Conservation (phyloP, 2,888 invertebrate genomes). For the Cryptosula pallasiana region DNA sequence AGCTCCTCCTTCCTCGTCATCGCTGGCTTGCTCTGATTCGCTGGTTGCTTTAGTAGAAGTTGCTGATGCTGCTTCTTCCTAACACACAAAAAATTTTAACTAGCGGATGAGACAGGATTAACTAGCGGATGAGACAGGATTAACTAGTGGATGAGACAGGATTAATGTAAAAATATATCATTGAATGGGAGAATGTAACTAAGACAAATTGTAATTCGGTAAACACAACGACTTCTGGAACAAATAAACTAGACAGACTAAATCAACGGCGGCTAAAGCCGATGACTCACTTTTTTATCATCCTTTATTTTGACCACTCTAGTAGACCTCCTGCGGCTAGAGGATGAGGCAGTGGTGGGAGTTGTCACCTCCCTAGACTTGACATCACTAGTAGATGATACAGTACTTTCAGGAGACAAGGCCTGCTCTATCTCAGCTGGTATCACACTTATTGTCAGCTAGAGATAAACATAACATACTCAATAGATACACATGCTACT, state of each 20-base stretch:
- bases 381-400: not conserved
- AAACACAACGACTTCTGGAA: no score
- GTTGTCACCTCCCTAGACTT: not conserved
- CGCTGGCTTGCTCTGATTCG: not conserved
- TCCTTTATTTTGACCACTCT: not conserved
- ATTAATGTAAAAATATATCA: no score
- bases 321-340: not conserved
- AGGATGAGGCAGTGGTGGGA: not conserved
- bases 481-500: not conserved
- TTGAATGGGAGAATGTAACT: no score
- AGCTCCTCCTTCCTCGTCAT: not conserved
- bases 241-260: no score
- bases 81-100: no score
- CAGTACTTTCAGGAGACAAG: not conserved
- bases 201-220: no score
- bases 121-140: no score
- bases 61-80: not conserved
- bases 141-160: no score
- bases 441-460: conserved; percentile 5
- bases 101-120: no score
- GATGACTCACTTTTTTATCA: not conserved
- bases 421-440: not conserved
- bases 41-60: not conserved
- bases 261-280: no score
- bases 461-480: not conserved